These are phyloP conservation scores for Gavialis gangeticus DNA, from an alignment of 2,113 vertebrate species.

Conservation along the genomic window DNA sequence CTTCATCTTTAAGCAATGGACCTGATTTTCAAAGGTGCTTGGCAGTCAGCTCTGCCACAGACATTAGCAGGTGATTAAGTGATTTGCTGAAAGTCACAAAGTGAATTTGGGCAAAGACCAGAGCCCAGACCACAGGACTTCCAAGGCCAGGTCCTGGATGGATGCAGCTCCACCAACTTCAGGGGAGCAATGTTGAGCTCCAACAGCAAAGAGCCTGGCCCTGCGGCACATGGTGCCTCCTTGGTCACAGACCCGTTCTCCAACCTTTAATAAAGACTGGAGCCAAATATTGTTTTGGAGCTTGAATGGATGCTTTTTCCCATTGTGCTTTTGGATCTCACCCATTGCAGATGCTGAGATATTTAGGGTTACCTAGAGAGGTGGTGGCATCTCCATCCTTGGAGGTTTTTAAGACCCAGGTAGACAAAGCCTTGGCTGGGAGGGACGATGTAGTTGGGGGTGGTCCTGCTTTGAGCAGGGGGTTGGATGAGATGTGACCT, in stretches of 20 bases:
- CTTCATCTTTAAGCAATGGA: not conserved
- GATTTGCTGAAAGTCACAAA: not conserved
- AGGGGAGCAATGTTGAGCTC: not conserved
- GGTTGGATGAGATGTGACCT: too few relatives aligned
- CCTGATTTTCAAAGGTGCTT: not conserved
- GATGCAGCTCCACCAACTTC: not conserved
- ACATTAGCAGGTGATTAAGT: not conserved
- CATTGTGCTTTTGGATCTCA: not conserved
- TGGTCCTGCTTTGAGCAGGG: too few relatives aligned
- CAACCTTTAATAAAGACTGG: not conserved
- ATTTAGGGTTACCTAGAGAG: too few relatives aligned
- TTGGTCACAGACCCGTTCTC: not conserved
- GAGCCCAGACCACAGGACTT: not conserved
- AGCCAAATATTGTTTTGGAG: not conserved
- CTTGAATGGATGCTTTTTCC: not conserved
- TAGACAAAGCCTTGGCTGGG: too few relatives aligned
- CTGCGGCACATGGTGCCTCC: not conserved
- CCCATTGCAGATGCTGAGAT: too few relatives aligned
- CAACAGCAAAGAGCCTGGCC: not conserved
- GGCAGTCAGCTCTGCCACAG: not conserved
- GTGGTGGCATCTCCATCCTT: too few relatives aligned
- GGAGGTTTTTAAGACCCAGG: too few relatives aligned
- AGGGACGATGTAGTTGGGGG: too few relatives aligned
- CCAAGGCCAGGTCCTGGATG: not conserved
- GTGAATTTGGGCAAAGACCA: not conserved